A percentile compares a stretch with the other conserved stretches of the same genome.
Evolutionary conservation across 2,888 invertebrate genomes (phyloP).

Genomic region (Pachliopta kotzebuea): DNA sequence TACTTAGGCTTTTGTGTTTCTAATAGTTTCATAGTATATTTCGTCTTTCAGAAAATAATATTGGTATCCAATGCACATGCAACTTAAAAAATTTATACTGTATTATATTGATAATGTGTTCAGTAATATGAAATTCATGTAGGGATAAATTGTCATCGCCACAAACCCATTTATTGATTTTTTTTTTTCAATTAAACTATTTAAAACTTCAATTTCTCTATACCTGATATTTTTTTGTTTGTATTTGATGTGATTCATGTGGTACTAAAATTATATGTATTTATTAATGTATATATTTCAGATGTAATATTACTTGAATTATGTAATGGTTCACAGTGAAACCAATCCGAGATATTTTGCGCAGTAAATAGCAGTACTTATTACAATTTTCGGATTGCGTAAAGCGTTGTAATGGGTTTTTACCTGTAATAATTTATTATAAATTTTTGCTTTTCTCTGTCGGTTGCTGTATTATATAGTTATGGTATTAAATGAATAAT

Average conservation of each 20-base stretch:
- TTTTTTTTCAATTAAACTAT: neutral
- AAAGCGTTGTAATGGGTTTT: conserved; percentile 31
- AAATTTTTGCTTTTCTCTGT: conserved; percentile 40
- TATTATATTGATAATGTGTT: too few relatives aligned
- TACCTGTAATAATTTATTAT: conserved; percentile 34
- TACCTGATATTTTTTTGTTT: conserved; percentile 12
- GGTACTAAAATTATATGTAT: neutral
- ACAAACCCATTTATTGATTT: neutral
- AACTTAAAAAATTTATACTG: neutral
- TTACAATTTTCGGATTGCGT: conserved; percentile 25
- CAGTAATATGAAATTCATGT: neutral
- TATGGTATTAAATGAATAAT: conserved; percentile 65
- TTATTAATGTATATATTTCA: neutral
- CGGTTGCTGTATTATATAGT: conserved; percentile 63
- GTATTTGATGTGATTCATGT: neutral
- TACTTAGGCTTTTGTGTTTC: neutral
- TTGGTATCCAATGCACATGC: neutral
- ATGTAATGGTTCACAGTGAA: conserved; percentile 4
- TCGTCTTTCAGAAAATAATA: neutral
- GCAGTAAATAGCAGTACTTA: conserved; percentile 30
- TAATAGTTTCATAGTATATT: neutral
- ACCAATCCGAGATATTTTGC: conserved; percentile 13
- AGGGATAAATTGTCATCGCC: neutral
- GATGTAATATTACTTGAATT: neutral
- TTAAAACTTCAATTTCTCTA: conserved; percentile 3